A percentile compares a stretch with the other conserved stretches of the same genome.
Conservation (phyloP, 2,888 invertebrate species). For the Leptogaster cylindrica region DNA sequence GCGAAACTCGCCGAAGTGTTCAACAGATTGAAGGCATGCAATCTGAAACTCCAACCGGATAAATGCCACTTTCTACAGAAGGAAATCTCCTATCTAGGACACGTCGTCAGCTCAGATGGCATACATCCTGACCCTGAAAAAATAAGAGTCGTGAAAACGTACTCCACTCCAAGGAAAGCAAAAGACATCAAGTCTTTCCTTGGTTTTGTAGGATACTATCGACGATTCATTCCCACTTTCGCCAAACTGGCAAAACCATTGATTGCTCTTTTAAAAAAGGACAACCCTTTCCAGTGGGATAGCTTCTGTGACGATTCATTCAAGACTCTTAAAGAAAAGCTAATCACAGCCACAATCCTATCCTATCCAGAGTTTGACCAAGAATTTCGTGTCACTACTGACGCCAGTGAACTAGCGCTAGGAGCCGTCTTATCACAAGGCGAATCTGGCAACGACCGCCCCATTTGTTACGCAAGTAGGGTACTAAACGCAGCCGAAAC, state of each 20-base stretch:
- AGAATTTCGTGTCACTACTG: not conserved
- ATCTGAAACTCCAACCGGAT: slow-evolving; percentile 50
- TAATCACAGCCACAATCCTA: not conserved
- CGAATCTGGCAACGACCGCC: not conserved
- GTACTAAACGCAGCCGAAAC: not conserved
- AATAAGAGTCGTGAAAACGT: not conserved
- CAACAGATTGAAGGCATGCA: slow-evolving; percentile 47
- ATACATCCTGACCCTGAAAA: slow-evolving; percentile 48
- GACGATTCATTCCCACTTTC: slow-evolving; percentile 36
- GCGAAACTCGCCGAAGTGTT: slow-evolving; percentile 47
- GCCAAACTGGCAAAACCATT: slow-evolving; percentile 20
- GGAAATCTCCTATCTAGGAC: slow-evolving; percentile 50
- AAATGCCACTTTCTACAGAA: slow-evolving; percentile 50
- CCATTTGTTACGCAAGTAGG: not conserved
- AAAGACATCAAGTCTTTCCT: slow-evolving; percentile 23
- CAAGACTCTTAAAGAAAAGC: not conserved
- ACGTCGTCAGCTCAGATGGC: slow-evolving; percentile 45
- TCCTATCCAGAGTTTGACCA: not conserved
- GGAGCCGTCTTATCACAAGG: not conserved
- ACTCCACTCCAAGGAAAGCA: not conserved
- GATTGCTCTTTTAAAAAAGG: not conserved
- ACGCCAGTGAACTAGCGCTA: slow-evolving; percentile 39
- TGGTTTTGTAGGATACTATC: slow-evolving; percentile 38
- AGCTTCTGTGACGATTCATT: slow-evolving; percentile 47
- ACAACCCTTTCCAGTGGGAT: not conserved